Evolutionary conservation across 2,888 invertebrate species (phyloP), one percentile per base, ranked within the genome.

Genomic region (Philereme vetulata): DNA sequence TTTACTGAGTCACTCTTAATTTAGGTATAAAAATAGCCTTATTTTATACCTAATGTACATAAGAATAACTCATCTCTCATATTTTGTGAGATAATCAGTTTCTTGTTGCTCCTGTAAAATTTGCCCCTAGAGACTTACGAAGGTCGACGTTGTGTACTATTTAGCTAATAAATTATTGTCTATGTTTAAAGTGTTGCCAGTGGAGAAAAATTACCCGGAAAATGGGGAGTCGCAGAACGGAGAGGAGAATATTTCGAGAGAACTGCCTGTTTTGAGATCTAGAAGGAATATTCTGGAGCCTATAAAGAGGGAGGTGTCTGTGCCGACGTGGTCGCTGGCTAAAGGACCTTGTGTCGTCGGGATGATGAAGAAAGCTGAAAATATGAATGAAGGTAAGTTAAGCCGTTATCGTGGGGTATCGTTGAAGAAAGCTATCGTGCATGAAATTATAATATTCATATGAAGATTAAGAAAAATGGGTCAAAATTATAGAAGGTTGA

Each of bases 251-350:
- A 9, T 51, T 60, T 65, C 67, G 9, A 77, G 76, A 36, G 88
- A 88, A 59, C 67, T 90, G 66, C 90, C 90, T 57, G 74, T 90
- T 36, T 66, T 85, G 67, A 80, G 88, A 55, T 82, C 89, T 0
- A 78, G 88, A 46, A 81, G 90, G 62, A 90, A 84, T 73, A 80
- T 92, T 61, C 67, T 93, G 62, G 92, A 92, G 68, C 93, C 93
- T 34, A 78, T 93, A 11, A 86, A 81, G 51, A 82, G 85, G 40
- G 88, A 85, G 0, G 76, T 75, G 3, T 69, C 74, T 0, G 79
- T 82, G 4, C 93, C 93, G 0, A 69, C 80, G 1, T 93, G 93
- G 93, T 91, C 92, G 4, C 65, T 93, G 35, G 93, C 92, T 0
- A 92, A 90, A 60, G 91, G 91, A 0, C 89, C 91, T 0, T 81